Evolutionary conservation across 2,888 invertebrate genomes (phyloP).

Genomic region (Yponomeuta malinellus): DNA sequence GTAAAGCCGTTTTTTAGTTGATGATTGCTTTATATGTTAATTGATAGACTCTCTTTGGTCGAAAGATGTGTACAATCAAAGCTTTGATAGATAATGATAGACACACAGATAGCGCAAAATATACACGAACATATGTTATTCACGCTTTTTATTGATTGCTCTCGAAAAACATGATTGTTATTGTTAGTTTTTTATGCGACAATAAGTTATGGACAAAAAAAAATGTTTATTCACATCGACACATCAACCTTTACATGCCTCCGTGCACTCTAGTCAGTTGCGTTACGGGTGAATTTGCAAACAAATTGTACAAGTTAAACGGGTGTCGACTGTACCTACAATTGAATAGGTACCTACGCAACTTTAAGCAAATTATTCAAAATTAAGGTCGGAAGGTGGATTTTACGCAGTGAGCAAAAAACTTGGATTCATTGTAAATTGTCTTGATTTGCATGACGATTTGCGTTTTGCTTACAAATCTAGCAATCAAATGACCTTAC

Average conservation of each 20-base stretch:
- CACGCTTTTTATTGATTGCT: neutral
- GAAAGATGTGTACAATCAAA: neutral
- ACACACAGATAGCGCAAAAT: no score
- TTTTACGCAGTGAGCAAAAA: neutral
- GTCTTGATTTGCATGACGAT: neutral
- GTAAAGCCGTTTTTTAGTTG: neutral
- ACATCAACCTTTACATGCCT: no score
- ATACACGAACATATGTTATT: no score
- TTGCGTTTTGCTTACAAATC: neutral
- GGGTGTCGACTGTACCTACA: no score
- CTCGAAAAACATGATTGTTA: neutral
- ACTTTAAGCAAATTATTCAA: neutral
- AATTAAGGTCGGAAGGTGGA: neutral
- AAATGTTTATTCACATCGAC: no score
- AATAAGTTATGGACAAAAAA: no score
- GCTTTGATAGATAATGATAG: no score
- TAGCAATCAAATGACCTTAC: neutral
- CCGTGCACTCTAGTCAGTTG: no score
- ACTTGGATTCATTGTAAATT: neutral
- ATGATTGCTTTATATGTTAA: neutral
- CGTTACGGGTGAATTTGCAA: no score
- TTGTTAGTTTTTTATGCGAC: neutral
- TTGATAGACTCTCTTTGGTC: neutral
- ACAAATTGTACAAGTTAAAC: no score
- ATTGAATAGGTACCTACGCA: no score